A percentile compares a stretch with the other conserved stretches of the same genome.
Conservation (phyloP, 2,888 invertebrate genomes). For the Apantesis nais region DNA sequence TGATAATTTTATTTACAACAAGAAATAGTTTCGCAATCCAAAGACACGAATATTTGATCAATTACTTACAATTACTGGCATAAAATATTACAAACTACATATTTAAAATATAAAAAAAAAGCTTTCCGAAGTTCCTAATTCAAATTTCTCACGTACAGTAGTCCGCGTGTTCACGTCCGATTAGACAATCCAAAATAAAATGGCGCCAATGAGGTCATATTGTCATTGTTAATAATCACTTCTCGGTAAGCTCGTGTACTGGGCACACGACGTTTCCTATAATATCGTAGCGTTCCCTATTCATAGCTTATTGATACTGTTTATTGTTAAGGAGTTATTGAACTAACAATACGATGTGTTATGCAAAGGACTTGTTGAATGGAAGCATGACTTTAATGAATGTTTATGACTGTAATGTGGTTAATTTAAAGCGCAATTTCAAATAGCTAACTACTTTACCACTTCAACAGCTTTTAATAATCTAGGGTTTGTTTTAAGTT, state of each 20-base stretch:
- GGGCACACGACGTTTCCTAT: conserved; percentile 60
- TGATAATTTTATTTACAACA: too few relatives aligned
- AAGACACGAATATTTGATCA: too few relatives aligned
- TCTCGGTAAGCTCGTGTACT: conserved; percentile 58
- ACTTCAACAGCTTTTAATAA: too few relatives aligned
- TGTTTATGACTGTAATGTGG: conserved; percentile 3
- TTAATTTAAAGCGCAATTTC: neutral
- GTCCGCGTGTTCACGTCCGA: conserved; percentile 63
- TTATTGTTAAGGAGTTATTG: conserved; percentile 39
- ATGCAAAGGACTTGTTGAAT: conserved; percentile 35
- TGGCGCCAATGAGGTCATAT: conserved; percentile 60
- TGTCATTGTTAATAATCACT: conserved; percentile 58
- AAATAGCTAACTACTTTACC: too few relatives aligned
- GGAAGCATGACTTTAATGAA: conserved; percentile 36
- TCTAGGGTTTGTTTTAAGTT: too few relatives aligned
- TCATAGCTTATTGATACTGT: conserved; percentile 38
- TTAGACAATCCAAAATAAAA: conserved; percentile 68
- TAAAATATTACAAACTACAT: neutral
- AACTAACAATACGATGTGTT: conserved; percentile 28
- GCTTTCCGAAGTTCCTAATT: conserved; percentile 19
- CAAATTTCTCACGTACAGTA: conserved; percentile 55
- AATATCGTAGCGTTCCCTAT: conserved; percentile 41
- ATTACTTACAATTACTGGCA: neutral
- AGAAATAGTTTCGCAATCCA: too few relatives aligned
- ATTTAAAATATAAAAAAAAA: neutral